These are phyloP conservation scores for Conomelus anceps DNA, from an alignment of 2,888 invertebrate species.

Conservation along the genomic window DNA sequence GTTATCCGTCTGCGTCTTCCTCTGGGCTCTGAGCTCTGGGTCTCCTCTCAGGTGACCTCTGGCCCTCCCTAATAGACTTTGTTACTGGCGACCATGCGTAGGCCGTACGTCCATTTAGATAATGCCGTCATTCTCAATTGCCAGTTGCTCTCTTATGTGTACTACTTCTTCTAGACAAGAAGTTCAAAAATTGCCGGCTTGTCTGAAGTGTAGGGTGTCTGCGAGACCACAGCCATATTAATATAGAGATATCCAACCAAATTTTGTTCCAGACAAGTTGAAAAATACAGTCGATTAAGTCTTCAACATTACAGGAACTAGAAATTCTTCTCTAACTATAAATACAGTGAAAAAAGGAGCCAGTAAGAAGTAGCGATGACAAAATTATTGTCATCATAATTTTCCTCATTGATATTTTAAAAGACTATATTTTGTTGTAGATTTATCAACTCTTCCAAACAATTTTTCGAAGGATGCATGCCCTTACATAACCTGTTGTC, in stretches of 20 bases:
- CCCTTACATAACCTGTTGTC: too few relatives aligned
- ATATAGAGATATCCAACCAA: neutral
- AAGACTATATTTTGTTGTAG: too few relatives aligned
- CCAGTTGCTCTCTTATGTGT: neutral
- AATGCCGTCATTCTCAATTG: slow-evolving; percentile 7
- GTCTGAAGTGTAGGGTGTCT: neutral
- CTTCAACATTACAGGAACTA: too few relatives aligned
- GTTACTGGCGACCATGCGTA: neutral
- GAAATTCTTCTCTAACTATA: too few relatives aligned
- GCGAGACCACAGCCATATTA: neutral
- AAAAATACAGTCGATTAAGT: too few relatives aligned
- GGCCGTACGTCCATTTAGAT: neutral
- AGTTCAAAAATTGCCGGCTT: neutral
- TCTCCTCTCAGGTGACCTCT: slow-evolving; percentile 3
- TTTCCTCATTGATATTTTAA: too few relatives aligned
- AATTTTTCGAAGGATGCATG: too few relatives aligned
- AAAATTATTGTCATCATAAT: too few relatives aligned
- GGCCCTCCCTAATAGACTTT: neutral
- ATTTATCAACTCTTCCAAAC: too few relatives aligned
- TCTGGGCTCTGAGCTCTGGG: neutral
- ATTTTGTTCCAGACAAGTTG: neutral
- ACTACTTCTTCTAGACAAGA: neutral
- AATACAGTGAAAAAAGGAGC: too few relatives aligned
- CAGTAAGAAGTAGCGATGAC: too few relatives aligned
- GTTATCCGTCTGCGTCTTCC: neutral